A percentile compares a stretch with the other conserved stretches of the same genome.
phyloP scores from a whole-genome alignment of 2,888 invertebrate genomes.

The Platycheirus rosarum region DNA sequence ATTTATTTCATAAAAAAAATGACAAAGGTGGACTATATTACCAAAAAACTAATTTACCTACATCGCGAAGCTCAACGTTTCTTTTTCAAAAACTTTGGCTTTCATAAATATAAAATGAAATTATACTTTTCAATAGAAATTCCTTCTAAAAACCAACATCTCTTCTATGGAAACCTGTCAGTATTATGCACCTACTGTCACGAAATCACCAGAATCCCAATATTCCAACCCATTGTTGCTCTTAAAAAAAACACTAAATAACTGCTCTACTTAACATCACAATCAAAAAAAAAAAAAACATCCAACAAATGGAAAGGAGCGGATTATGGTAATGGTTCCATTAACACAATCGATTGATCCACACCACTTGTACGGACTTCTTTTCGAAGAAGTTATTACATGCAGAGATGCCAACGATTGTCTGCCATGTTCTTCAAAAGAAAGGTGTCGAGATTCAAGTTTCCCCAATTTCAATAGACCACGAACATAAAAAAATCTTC shows the following conservation, averaged over 20 bases:
- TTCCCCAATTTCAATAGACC: constrained; percentile 20
- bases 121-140: not conserved
- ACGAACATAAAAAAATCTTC: not conserved
- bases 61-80: not conserved
- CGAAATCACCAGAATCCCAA: constrained; percentile 13
- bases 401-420: constrained; percentile 35
- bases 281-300: constrained; percentile 53
- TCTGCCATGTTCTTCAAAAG: constrained; percentile 30
- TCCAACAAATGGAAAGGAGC: not conserved
- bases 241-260: not conserved
- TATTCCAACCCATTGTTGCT: not conserved
- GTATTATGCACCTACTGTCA: not conserved
- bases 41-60: too few species aligned
- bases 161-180: not conserved
- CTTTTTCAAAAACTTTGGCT: not conserved
- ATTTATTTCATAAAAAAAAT: too few species aligned
- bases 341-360: constrained; percentile 26
- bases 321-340: constrained; percentile 52
- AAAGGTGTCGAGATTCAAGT: constrained; percentile 28
- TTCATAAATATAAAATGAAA: not conserved
- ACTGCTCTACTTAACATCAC: constrained; percentile 54
- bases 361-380: constrained; percentile 5
- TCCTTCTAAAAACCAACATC: not conserved
- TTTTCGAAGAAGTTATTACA: constrained; percentile 48
- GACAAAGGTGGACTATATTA: too few species aligned